Base-by-base conservation (phyloP, 2,113 vertebrate species). In the Heterotis niloticus region DNA sequence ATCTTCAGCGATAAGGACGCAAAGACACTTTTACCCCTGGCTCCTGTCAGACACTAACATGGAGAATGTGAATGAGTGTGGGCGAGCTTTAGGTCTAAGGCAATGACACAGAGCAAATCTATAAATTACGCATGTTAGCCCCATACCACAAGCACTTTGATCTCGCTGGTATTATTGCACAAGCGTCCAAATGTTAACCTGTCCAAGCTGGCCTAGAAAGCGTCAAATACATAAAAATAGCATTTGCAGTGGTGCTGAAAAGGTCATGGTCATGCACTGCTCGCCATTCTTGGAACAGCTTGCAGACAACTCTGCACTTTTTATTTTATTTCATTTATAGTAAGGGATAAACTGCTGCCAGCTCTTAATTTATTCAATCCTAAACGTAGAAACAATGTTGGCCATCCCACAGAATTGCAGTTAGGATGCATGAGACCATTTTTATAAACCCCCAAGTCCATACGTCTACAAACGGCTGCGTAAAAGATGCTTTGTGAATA, bases 51-150 rank as follows among this genome's bases (percentile, higher is more conserved):
- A 75, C 79, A 80, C 60, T 80, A 80, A 75, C 79, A 59, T 54
- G 70, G 59, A 83, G 79, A 29, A 75, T 72, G 57, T 51, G 75
- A 76, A 78, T 20, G 77, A 76, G 76, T 69, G 71, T 54, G 34
- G 79, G 84, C 75, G 77, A 80, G 83, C 79, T 68, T 51, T 59
- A 28, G 69, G 44, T 64, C 24, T 64, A 56, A 67, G 75, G 76
- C 24, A 74, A 76, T 78, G 69, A 76, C 83, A 82, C 51, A 64
- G 69, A 75, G 67, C 80, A 74, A 78, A 81, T 78, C 84, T 81
- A 85, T 86, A 88, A 85, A 88, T 86, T 82, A 85, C 83, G 84
- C 70, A 81, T 66, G 82, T 82, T 83, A 85, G 80, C 68, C 79
- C 82, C 84, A 83, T 81, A 77, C 77, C 83, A 77, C 26, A 71